phyloP scores from a whole-genome alignment of 2,113 vertebrate genomes.

The Meriones unguiculatus region DNA sequence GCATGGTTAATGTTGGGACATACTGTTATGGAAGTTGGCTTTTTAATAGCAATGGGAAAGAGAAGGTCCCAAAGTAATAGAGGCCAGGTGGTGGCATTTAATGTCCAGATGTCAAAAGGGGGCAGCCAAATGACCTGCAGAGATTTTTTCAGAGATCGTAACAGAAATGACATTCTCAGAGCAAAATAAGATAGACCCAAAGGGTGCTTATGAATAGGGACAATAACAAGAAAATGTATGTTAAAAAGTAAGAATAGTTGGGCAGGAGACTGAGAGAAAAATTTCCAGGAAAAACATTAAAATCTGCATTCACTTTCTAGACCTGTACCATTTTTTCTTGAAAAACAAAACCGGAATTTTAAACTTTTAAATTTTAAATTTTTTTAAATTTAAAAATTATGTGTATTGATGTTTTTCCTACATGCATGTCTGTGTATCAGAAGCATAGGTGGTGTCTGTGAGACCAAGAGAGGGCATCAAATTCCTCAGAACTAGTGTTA shows the following conservation, averaged over 20 bases:
- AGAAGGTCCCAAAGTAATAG: neutral
- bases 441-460: neutral
- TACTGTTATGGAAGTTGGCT: neutral
- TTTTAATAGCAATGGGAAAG: neutral
- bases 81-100: slow-evolving; percentile 4
- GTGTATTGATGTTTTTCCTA: neutral
- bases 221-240: neutral
- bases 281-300: neutral
- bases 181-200: neutral
- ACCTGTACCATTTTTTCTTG: neutral
- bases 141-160: neutral
- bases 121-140: neutral
- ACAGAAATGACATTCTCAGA: neutral
- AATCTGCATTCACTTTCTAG: neutral
- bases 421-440: neutral
- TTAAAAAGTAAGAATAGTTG: neutral
- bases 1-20: neutral
- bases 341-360: neutral
- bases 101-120: neutral
- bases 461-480: neutral
- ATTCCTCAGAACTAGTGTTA: neutral
- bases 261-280: neutral
- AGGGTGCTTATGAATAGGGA: neutral
- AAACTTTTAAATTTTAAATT: neutral
- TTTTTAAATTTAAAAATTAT: neutral